These are phyloP conservation scores for Acheta domesticus DNA, from an alignment of 2,888 invertebrate genomes.

Conservation along the genomic window DNA sequence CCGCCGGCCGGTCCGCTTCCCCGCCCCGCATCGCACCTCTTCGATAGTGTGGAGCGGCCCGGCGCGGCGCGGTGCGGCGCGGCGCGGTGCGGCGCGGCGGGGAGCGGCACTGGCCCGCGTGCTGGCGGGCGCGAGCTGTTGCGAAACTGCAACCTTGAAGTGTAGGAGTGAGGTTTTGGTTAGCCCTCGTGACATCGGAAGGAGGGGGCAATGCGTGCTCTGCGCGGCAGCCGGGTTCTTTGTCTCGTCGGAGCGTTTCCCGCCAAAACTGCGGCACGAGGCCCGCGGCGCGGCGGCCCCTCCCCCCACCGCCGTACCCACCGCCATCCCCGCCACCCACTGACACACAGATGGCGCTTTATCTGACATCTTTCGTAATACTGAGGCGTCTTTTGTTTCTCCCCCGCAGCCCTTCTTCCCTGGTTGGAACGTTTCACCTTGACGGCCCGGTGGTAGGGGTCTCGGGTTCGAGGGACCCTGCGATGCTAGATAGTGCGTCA, in stretches of 20 bases:
- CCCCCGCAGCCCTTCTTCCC: background rate
- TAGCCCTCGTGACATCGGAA: background rate
- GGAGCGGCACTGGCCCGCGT: background rate
- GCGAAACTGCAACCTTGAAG: conserved; percentile 1
- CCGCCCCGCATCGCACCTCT: too few relatives aligned
- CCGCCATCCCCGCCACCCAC: background rate
- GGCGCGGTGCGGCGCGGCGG: too few relatives aligned
- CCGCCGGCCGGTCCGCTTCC: background rate
- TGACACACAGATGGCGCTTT: background rate
- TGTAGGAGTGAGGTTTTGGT: conserved; percentile 1
- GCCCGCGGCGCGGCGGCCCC: background rate
- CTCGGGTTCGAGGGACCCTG: background rate
- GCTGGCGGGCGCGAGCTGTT: background rate
- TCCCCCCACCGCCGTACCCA: background rate
- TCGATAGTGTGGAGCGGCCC: too few relatives aligned
- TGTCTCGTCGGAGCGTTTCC: background rate
- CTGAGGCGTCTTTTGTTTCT: conserved; percentile 1
- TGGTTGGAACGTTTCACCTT: background rate
- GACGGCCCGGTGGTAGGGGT: background rate
- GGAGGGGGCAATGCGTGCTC: background rate
- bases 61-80: too few relatives aligned
- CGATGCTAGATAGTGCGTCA: too few relatives aligned
- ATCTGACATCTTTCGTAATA: conserved; percentile 3
- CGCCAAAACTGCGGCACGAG: background rate
- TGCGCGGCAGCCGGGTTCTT: background rate